Percentiles rank a stretch among this genome's conserved stretches.
Conservation (phyloP, 2,113 vertebrate species). For the Tragelaphus scriptus region DNA sequence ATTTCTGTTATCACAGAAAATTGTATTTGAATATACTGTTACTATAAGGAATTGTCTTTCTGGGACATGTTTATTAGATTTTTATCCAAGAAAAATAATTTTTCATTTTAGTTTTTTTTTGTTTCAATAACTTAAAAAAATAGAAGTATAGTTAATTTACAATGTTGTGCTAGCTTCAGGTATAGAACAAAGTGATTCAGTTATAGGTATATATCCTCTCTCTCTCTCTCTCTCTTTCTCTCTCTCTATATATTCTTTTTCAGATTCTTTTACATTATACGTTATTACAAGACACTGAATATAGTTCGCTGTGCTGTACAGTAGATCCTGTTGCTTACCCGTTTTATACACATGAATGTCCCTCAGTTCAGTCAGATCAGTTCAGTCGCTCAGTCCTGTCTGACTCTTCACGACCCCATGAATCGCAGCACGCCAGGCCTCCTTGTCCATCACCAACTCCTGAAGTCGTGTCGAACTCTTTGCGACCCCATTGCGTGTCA, state of each 20-base stretch:
- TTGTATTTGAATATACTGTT: neutral
- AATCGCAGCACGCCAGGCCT: too few species aligned
- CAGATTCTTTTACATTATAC: neutral
- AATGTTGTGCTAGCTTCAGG: neutral
- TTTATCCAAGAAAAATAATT: neutral
- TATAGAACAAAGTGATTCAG: neutral
- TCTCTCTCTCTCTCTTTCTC: neutral
- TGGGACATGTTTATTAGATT: neutral
- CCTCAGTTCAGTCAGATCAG: neutral
- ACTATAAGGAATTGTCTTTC: neutral
- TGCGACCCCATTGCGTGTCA: neutral
- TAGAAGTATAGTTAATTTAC: neutral
- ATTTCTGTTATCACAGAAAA: neutral
- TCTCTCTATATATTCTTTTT: neutral
- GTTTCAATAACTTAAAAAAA: neutral
- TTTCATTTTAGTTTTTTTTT: neutral
- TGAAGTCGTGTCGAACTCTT: neutral
- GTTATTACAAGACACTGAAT: neutral
- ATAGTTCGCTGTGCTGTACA: neutral
- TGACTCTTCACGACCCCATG: too few species aligned
- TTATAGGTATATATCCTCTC: neutral
- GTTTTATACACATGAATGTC: neutral
- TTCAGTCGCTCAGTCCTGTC: too few species aligned
- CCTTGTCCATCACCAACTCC: too few species aligned
- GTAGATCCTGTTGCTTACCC: neutral